A percentile compares a stretch with the other conserved stretches of the same genome.
Conservation (phyloP, 2,888 invertebrate species). For the Nowickia ferox region DNA sequence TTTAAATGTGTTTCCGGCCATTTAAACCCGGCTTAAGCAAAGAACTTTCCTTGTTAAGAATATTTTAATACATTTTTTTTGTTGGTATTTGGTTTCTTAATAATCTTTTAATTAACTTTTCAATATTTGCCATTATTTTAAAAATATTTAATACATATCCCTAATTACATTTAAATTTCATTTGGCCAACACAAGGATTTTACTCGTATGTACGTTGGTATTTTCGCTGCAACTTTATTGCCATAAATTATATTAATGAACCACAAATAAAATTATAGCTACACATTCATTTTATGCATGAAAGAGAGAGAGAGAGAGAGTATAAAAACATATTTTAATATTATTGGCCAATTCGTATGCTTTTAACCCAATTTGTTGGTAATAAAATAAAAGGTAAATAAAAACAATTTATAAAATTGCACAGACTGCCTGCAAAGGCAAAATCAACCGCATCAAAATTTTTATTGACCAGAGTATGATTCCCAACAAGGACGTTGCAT, state of each 20-base stretch:
- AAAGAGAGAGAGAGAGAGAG: background rate
- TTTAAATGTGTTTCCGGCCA: slow-evolving; percentile 43
- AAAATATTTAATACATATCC: slow-evolving; percentile 8
- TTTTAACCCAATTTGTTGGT: slow-evolving; percentile 66
- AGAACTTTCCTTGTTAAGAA: background rate
- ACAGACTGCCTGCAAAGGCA: slow-evolving; percentile 21
- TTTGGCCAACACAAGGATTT: slow-evolving; percentile 34
- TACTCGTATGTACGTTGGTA: background rate
- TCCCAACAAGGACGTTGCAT: slow-evolving; percentile 21
- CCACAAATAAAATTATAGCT: slow-evolving; percentile 73
- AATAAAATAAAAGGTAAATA: slow-evolving; percentile 54
- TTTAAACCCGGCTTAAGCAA: slow-evolving; percentile 39
- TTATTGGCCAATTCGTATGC: slow-evolving; percentile 64
- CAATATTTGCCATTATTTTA: background rate
- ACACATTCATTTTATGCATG: background rate
- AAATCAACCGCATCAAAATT: slow-evolving; percentile 13
- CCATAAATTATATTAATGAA: slow-evolving; percentile 72
- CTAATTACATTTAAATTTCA: slow-evolving; percentile 45
- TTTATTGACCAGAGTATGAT: slow-evolving; percentile 14
- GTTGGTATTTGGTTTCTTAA: background rate
- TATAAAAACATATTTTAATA: slow-evolving; percentile 20
- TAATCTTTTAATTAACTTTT: background rate
- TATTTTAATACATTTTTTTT: background rate
- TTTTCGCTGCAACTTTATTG: slow-evolving; percentile 41
- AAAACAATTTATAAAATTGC: slow-evolving; percentile 51